Percentiles rank a stretch among this genome's conserved stretches.
These are phyloP conservation scores for Epirrhoe alternata DNA, from an alignment of 2,888 invertebrate genomes.

Conservation along the genomic window DNA sequence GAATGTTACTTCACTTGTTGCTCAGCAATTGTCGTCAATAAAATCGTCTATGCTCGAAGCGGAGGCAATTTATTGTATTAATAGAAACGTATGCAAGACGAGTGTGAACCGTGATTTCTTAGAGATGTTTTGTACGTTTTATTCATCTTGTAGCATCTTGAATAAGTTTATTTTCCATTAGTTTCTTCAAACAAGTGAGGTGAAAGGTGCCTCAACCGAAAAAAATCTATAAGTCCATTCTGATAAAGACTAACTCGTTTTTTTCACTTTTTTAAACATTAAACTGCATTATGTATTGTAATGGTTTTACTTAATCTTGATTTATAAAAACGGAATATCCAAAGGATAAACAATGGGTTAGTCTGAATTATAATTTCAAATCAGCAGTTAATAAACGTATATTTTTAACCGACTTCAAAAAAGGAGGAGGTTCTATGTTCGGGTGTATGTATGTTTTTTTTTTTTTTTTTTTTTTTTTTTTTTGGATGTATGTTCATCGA, in stretches of 20 bases:
- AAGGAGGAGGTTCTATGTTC: too few relatives aligned
- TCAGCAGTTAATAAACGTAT: conserved; percentile 21
- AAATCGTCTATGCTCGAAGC: conserved; percentile 49
- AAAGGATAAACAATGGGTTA: conserved; percentile 30
- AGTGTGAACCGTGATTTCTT: conserved; percentile 5
- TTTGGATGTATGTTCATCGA: too few relatives aligned
- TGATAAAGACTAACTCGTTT: not conserved
- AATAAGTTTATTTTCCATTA: not conserved
- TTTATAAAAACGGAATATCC: conserved; percentile 24
- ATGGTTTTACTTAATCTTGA: conserved; percentile 16
- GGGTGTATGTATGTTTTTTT: too few relatives aligned
- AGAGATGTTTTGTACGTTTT: not conserved
- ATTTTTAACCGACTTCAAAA: too few relatives aligned
- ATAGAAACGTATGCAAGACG: conserved; percentile 32
- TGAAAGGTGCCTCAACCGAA: too few relatives aligned
- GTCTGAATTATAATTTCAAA: conserved; percentile 36
- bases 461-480: too few relatives aligned
- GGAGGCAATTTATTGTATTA: conserved; percentile 51
- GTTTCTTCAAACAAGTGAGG: too few relatives aligned
- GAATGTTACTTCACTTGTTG: conserved; percentile 5
- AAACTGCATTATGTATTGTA: conserved; percentile 5
- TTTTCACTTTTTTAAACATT: not conserved
- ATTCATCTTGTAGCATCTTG: not conserved
- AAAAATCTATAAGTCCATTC: not conserved
- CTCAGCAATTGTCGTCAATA: conserved; percentile 49